Conservation (phyloP, 1,140 invertebrate genomes). For the Epicauta chinensis region DNA sequence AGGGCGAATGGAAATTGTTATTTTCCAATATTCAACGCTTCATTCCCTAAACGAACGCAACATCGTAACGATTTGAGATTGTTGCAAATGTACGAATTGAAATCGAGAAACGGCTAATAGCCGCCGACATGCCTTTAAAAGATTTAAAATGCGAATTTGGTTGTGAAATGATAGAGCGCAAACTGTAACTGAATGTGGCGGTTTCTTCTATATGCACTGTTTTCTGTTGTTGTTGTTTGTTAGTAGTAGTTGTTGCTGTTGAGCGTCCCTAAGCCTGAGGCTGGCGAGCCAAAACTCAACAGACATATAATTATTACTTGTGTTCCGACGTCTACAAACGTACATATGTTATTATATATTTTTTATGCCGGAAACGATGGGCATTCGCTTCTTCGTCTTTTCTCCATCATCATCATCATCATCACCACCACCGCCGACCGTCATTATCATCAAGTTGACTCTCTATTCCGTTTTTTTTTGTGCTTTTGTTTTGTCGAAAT, state of each 20-base stretch:
- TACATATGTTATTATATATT: constrained; percentile 35
- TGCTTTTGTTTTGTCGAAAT: constrained; percentile 14
- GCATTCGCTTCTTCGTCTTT: constrained; percentile 6
- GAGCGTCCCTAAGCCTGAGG: constrained; percentile 23
- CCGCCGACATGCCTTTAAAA: no score
- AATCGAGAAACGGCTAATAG: no score
- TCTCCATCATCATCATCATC: no score
- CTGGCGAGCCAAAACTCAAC: constrained; percentile 25
- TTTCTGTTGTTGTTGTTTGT: neutral
- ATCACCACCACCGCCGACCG: no score
- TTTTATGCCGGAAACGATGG: constrained; percentile 37
- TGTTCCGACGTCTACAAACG: constrained; percentile 26
- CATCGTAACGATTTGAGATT: no score
- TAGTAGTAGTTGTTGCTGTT: neutral
- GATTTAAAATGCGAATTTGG: constrained; percentile 10
- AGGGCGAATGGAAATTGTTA: no score
- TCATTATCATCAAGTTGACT: no score
- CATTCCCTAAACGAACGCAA: no score
- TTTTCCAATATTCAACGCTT: no score
- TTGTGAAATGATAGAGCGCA: constrained; percentile 16
- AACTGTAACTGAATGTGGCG: constrained; percentile 5
- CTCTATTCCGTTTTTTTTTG: no score
- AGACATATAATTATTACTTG: constrained; percentile 38
- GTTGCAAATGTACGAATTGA: no score
- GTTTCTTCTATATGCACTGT: neutral